phyloP scores from a whole-genome alignment of 1,140 invertebrate genomes.

The Megalopta genalis region DNA sequence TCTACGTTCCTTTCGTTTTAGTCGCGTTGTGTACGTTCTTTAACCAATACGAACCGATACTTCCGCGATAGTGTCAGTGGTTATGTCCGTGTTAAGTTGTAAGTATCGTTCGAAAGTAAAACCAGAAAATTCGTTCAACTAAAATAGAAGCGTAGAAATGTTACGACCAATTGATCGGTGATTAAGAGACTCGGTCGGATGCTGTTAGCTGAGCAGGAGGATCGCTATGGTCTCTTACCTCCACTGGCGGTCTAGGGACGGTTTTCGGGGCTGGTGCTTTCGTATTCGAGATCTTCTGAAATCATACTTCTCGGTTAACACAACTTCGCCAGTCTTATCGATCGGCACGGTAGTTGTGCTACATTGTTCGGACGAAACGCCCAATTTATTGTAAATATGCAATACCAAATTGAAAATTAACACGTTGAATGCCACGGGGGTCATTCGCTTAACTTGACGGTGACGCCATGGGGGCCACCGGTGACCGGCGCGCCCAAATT shows the following conservation, averaged over 20 bases:
- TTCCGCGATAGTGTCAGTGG: constrained; percentile 8
- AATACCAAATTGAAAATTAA: too few relatives aligned
- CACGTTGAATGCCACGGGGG: too few relatives aligned
- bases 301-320: constrained; percentile 45
- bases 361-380: too few relatives aligned
- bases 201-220: constrained; percentile 22
- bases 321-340: too few relatives aligned
- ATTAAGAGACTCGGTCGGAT: constrained; percentile 11
- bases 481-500: too few relatives aligned
- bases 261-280: constrained; percentile 60
- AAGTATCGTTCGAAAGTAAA: constrained; percentile 15
- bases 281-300: constrained; percentile 69
- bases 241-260: constrained; percentile 55
- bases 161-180: constrained; percentile 25
- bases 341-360: too few relatives aligned
- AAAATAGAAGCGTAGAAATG: constrained; percentile 36
- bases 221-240: constrained; percentile 61
- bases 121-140: constrained; percentile 25
- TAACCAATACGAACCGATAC: not conserved
- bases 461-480: too few relatives aligned
- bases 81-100: constrained; percentile 12
- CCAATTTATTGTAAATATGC: too few relatives aligned
- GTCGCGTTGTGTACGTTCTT: not conserved
- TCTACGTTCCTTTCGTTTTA: not conserved
- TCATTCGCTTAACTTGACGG: too few relatives aligned